Percentiles rank a stretch among this genome's conserved stretches.
Evolutionary conservation across 2,888 invertebrate species (phyloP).

Genomic region (Phortica okadai): DNA sequence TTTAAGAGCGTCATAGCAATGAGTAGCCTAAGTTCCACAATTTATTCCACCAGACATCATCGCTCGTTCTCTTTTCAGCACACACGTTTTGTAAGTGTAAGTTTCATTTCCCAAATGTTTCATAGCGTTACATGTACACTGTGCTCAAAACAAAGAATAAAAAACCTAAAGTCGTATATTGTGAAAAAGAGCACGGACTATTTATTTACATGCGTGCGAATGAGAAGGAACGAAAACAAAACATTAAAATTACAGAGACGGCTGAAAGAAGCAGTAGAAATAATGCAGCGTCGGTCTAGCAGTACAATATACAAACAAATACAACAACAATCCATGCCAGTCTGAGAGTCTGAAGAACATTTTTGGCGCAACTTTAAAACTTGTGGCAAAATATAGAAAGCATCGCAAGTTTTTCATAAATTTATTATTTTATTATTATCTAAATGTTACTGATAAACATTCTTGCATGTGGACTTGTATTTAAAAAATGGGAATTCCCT

Average conservation of each 20-base stretch:
- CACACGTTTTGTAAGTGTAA: not conserved
- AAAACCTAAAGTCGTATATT: not conserved
- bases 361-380: not conserved
- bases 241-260: constrained; percentile 61
- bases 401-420: not conserved
- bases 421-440: too few relatives aligned
- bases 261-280: constrained; percentile 14
- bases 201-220: constrained; percentile 45
- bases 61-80: not conserved
- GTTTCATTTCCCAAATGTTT: constrained; percentile 39
- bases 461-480: too few relatives aligned
- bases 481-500: too few relatives aligned
- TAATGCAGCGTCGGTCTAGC: constrained; percentile 11
- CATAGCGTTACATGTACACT: constrained; percentile 39
- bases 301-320: constrained; percentile 7
- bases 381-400: constrained; percentile 1
- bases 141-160: not conserved
- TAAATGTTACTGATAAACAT: too few relatives aligned
- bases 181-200: not conserved
- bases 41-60: constrained; percentile 12
- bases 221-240: constrained; percentile 65
- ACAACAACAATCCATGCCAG: not conserved
- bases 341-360: not conserved
- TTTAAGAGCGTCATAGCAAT: not conserved
- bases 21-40: constrained; percentile 20